Conservation (phyloP, 2,888 invertebrate genomes). For the Hirtodrosophila duncani region DNA sequence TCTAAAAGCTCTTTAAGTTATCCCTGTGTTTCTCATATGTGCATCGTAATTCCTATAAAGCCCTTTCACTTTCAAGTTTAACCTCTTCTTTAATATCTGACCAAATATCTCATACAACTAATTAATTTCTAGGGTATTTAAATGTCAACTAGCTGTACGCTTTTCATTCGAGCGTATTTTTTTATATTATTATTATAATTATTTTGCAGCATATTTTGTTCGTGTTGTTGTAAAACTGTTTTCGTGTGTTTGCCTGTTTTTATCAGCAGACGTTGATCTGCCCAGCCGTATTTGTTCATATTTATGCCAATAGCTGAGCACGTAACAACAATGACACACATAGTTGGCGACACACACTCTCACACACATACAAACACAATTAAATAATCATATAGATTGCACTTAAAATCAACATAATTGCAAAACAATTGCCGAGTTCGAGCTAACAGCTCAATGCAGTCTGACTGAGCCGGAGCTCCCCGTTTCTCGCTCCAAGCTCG, state of each 20-base stretch:
- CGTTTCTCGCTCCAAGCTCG: neutral
- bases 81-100: too few relatives aligned
- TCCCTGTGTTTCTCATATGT: too few relatives aligned
- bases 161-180: too few relatives aligned
- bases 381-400: conserved; percentile 15
- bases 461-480: too few relatives aligned
- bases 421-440: conserved; percentile 52
- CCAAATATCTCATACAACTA: too few relatives aligned
- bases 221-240: conserved; percentile 43
- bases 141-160: too few relatives aligned
- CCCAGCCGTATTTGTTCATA: conserved; percentile 53
- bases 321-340: conserved; percentile 61
- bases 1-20: too few relatives aligned
- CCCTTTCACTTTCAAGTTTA: too few relatives aligned
- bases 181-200: conserved; percentile 2
- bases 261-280: conserved; percentile 61
- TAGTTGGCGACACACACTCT: conserved; percentile 8
- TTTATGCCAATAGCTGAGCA: conserved; percentile 65
- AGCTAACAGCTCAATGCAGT: too few relatives aligned
- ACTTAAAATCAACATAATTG: conserved; percentile 51
- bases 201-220: conserved; percentile 44
- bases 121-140: too few relatives aligned
- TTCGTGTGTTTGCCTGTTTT: conserved; percentile 45
- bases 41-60: too few relatives aligned
- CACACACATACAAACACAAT: neutral